These are phyloP conservation scores for Ecdyonurus torrentis DNA, from an alignment of 2,888 invertebrate species.

Conservation along the genomic window DNA sequence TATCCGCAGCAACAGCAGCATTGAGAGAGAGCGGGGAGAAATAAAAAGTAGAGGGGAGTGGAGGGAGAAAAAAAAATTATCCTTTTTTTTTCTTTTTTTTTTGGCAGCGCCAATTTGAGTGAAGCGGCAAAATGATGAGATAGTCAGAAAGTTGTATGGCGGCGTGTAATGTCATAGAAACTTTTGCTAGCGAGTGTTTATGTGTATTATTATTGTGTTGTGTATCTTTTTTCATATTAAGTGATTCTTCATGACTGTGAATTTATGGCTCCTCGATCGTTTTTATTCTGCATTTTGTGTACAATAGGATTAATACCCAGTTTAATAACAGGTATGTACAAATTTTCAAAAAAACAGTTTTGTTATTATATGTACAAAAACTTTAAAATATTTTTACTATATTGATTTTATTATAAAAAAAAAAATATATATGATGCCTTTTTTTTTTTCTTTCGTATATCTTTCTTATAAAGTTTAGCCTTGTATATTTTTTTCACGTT, in stretches of 20 bases:
- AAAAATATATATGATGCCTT: neutral
- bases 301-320: slow-evolving; percentile 29
- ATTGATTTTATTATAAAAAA: neutral
- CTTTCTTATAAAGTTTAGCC: neutral
- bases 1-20: neutral
- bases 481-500: no score
- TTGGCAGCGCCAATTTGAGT: neutral
- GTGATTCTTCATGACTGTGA: slow-evolving; percentile 46
- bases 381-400: neutral
- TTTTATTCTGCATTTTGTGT: slow-evolving; percentile 48
- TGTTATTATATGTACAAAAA: no score
- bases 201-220: no score
- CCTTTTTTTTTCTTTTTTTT: no score
- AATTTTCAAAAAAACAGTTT: neutral
- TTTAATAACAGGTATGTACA: slow-evolving; percentile 14
- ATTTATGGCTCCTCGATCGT: slow-evolving; percentile 65
- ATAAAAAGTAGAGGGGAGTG: no score
- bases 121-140: neutral
- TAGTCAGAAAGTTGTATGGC: neutral
- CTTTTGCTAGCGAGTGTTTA: neutral
- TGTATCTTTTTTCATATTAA: neutral
- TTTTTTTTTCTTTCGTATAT: neutral
- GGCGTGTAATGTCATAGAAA: neutral
- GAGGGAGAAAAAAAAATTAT: no score
- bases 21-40: neutral